A percentile compares a stretch with the other conserved stretches of the same genome.
Conservation (phyloP, 1,140 invertebrate genomes). For the Orussus abietinus region DNA sequence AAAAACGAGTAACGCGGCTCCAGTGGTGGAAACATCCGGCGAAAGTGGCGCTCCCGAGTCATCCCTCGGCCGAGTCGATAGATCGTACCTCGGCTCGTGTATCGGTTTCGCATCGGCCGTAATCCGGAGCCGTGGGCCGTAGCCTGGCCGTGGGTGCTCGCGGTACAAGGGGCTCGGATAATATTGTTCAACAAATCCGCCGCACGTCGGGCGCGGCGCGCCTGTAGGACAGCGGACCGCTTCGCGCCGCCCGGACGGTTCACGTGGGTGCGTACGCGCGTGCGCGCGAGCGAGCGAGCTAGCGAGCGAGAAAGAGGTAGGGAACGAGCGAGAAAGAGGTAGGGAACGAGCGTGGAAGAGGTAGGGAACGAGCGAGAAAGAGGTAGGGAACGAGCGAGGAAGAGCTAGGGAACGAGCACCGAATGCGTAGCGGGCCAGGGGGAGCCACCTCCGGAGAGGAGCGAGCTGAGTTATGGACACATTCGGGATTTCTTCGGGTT, state of each 20-base stretch:
- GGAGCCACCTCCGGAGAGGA: constrained; percentile 4
- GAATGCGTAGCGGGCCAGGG: constrained; percentile 13
- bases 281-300: constrained; percentile 14
- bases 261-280: constrained; percentile 11
- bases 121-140: no score
- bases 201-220: constrained; percentile 10
- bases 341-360: constrained; percentile 12
- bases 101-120: no score
- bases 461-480: constrained; percentile 9
- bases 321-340: constrained; percentile 7
- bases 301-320: constrained; percentile 1
- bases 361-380: neutral
- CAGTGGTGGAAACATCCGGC: no score
- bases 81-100: no score
- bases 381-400: constrained; percentile 3
- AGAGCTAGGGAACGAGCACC: constrained; percentile 5
- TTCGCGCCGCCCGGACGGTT: neutral
- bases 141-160: constrained; percentile 15
- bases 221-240: constrained; percentile 17
- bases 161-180: constrained; percentile 35
- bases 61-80: no score
- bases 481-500: constrained; percentile 7
- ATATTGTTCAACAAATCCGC: constrained; percentile 43
- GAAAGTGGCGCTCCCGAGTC: no score
- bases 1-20: neutral